Base-by-base conservation (phyloP, 1,140 invertebrate species). In the Aphidius ervi region DNA sequence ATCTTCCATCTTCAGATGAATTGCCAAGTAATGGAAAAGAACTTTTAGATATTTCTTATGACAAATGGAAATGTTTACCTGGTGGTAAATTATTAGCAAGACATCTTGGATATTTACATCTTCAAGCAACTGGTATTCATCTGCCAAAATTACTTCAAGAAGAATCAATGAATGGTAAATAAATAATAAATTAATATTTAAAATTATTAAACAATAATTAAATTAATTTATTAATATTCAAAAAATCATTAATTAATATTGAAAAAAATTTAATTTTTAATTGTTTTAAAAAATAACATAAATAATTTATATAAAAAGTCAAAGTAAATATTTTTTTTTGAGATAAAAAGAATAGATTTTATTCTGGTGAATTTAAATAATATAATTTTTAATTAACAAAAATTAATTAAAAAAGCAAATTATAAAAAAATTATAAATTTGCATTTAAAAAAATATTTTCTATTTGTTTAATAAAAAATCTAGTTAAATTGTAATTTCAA, bases 21-120 rank as follows among this genome's bases (percentile, higher is more conserved):
- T 85, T 89, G 66, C 84, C 86, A n/a, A 76, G 76, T 46, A 80
- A 77, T 6, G 87, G 87, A 1, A 67, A 71, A 23, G 84, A 85
- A 58, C 72, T 89, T 41, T 82, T 86, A 66, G 73, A 80, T 57
- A 71, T 88, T 60, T 78, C 70, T 1, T 54, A 64, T 9, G 66
- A 69, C 6, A 37, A 68, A 40, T 76, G 74, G 74, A 61, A 65
- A 50, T 46, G 49, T 49, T 60, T 68, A 50, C 52, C 61, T 10
- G 65, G 71, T 9, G 75, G 73, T 4, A 64, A 59, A 20, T 61
- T 71, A 10, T 58, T 77, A 7, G 76, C 75, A 0, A 61, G 63
- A n/a, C 76, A 78, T 50, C 68, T 77, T 5, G 76, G 72, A 5
- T 68, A 72, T 40, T 63, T 75, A 6, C 65, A 59, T n/a, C 59